These are phyloP conservation scores for Chrysodeixis includens DNA, from an alignment of 2,888 invertebrate genomes.

Conservation along the genomic window DNA sequence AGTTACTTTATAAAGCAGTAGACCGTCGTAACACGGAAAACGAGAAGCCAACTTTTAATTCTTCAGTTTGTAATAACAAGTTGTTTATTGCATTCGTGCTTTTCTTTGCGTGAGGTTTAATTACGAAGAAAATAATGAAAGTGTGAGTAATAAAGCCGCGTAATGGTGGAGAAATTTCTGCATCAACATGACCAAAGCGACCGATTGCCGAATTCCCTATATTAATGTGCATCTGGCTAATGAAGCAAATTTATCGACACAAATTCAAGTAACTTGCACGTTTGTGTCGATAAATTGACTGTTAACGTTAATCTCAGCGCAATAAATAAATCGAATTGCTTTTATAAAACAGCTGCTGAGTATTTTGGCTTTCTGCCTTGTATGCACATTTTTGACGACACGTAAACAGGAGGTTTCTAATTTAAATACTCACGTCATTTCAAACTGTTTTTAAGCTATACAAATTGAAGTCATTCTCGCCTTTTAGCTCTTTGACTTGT, in stretches of 20 bases:
- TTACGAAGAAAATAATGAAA: slow-evolving; percentile 20
- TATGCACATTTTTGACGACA: background rate
- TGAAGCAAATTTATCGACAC: slow-evolving; percentile 6
- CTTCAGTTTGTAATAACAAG: background rate
- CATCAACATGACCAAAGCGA: slow-evolving; percentile 7
- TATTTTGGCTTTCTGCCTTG: background rate
- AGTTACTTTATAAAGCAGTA: too few species aligned
- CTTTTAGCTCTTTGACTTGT: too few species aligned
- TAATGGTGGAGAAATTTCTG: slow-evolving; percentile 4
- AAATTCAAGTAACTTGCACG: background rate
- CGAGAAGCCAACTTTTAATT: background rate
- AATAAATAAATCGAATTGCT: slow-evolving; percentile 18
- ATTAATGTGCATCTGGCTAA: slow-evolving; percentile 27
- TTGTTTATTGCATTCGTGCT: background rate
- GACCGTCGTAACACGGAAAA: too few species aligned
- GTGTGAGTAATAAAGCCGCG: slow-evolving; percentile 1
- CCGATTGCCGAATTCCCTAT: slow-evolving; percentile 31
- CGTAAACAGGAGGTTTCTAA: background rate
- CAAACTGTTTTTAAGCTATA: too few species aligned
- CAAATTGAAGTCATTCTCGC: too few species aligned
- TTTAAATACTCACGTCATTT: too few species aligned
- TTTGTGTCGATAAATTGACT: slow-evolving; percentile 20
- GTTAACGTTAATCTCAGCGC: slow-evolving; percentile 14
- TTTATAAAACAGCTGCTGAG: slow-evolving; percentile 8
- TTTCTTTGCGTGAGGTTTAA: slow-evolving; percentile 9